Conservation (phyloP, 2,888 invertebrate species). For the Dascillus cervinus region DNA sequence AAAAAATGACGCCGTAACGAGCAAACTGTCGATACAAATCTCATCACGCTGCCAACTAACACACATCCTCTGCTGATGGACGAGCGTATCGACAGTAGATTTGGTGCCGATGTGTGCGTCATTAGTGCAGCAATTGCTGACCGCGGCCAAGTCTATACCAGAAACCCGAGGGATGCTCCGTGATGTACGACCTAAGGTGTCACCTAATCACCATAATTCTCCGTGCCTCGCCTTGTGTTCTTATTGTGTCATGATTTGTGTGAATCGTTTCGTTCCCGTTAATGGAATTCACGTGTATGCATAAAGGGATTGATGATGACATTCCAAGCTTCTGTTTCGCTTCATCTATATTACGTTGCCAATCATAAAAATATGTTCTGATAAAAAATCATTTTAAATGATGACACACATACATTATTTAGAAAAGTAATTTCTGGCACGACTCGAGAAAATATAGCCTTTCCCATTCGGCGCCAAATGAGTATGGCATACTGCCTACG, state of each 20-base stretch:
- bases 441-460: too few relatives aligned
- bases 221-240: conserved; percentile 18
- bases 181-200: conserved; percentile 24
- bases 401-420: too few relatives aligned
- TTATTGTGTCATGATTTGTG: conserved; percentile 16
- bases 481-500: too few relatives aligned
- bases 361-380: too few relatives aligned
- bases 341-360: conserved; percentile 9
- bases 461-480: too few relatives aligned
- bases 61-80: not conserved
- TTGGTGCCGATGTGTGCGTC: too few relatives aligned
- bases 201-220: conserved; percentile 27
- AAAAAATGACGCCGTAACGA: too few relatives aligned
- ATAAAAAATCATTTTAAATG: too few relatives aligned
- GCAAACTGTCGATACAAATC: too few relatives aligned
- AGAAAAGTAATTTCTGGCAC: too few relatives aligned
- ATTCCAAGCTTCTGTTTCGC: conserved; percentile 10
- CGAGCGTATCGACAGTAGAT: not conserved
- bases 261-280: conserved; percentile 14
- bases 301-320: too few relatives aligned
- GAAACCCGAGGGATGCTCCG: conserved; percentile 7
- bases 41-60: too few relatives aligned
- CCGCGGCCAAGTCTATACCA: conserved; percentile 10
- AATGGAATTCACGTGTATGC: conserved; percentile 15
- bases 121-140: conserved; percentile 10